Evolutionary conservation across 2,797 vertebrate genomes (phyloP), one percentile per base, ranked within the genome.

Genomic region (Pitangus sulphuratus): DNA sequence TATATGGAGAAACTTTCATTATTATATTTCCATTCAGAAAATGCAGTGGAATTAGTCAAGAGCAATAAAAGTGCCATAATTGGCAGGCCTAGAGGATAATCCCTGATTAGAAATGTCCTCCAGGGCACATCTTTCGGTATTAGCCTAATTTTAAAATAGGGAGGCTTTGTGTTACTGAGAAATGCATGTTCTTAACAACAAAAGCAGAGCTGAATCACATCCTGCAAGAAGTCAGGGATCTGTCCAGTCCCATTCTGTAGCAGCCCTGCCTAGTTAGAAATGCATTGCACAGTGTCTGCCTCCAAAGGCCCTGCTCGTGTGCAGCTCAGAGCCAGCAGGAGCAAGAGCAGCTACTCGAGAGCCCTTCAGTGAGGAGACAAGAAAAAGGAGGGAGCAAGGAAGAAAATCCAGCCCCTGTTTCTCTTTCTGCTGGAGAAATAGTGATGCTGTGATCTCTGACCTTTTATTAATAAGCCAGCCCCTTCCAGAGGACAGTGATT

Each of bases 401-500:
- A 71, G 79, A 81, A 93, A 84, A 96, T 65, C 8, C 30, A 96
- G 51, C 35, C 33, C 15, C 44, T 22, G 28, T 75, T 64, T 65
- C 75, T 91, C 54, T 88, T 77, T 90, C 60, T 93, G 62, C 71
- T 79, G 50, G 51, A 87, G 87, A 84, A 90, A 87, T 84, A 68
- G 53, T 26, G 84, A 84, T 86, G 45, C 65, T 96, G 8, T 95
- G 96, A 87, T 93, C 96, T 84, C 87, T 89, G 87, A 88, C 91
- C 97, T 96, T 96, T 95, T 80, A 78, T 97, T 84, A 96, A 91
- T 72, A 80, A 58, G 56, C 11, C 30, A 31, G 87, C 69, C 80
- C 72, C 81, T 95, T 96, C 42, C 85, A 94, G 95, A 94, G 93
- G 94, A 97, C 91, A 95, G 88, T 88, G 94, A 87, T 96, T 90